phyloP scores from a whole-genome alignment of 53 echinoderm and acorn worm species.

The Patiria pectinifera region DNA sequence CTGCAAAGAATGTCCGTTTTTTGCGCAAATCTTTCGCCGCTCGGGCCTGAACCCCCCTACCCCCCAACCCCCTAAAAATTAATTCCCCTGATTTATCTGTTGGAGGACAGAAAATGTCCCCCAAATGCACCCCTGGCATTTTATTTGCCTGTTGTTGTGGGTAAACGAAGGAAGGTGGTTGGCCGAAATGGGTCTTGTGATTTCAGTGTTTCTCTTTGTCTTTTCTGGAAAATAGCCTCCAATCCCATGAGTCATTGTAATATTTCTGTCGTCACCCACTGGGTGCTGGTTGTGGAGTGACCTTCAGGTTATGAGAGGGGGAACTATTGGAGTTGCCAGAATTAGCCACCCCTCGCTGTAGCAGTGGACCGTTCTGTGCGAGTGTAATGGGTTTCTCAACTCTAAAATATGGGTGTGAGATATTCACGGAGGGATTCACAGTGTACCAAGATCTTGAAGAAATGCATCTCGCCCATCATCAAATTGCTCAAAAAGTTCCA shows the following conservation, averaged over 20 bases:
- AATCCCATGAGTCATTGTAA: conserved; percentile 76
- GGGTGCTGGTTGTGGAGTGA: conserved; percentile 62
- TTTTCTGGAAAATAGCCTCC: conserved; percentile 30
- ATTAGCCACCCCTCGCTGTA: not conserved
- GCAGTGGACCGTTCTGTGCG: not conserved
- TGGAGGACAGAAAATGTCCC: conserved; percentile 48
- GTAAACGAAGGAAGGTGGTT: conserved; percentile 39
- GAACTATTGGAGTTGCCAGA: not conserved
- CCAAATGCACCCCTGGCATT: conserved; percentile 49
- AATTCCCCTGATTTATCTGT: conserved; percentile 45
- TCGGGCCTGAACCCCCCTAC: not conserved
- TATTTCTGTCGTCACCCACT: conserved; percentile 72
- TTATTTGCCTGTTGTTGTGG: conserved; percentile 35
- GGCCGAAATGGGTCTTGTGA: not conserved
- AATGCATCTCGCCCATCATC: not conserved
- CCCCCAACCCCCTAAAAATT: not conserved
- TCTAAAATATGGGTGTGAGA: conserved; percentile 3
- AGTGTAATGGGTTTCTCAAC: conserved; percentile 27
- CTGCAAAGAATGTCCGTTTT: conserved; percentile 40
- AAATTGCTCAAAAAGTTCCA: not conserved
- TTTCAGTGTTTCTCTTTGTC: not conserved
- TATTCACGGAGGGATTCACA: not conserved
- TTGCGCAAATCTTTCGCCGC: conserved; percentile 55
- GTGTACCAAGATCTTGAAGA: not conserved
- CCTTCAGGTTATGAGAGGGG: conserved; percentile 44